A percentile compares a stretch with the other conserved stretches of the same genome.
phyloP scores from a whole-genome alignment of 2,113 vertebrate genomes.

The Blennius ocellaris region DNA sequence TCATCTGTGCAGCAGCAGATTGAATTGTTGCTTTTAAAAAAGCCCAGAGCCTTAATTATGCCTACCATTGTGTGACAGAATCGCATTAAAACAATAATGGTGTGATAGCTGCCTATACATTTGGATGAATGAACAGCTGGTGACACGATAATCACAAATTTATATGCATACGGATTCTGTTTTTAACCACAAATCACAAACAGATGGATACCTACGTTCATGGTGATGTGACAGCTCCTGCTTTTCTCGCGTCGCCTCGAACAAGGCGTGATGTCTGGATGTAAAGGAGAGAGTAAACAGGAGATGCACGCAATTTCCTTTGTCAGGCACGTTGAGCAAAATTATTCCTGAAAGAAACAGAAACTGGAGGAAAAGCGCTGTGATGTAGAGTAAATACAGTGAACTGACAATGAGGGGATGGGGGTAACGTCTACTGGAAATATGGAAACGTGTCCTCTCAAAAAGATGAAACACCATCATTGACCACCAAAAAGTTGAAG shows the following conservation, averaged over 20 bases:
- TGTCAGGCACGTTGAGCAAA: conserved; percentile 20
- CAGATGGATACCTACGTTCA: conserved; percentile 29
- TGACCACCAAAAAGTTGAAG: conserved; percentile 54
- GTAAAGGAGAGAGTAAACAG: conserved; percentile 16
- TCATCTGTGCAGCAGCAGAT: conserved; percentile 37
- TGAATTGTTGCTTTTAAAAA: conserved; percentile 58
- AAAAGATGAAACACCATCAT: conserved; percentile 46
- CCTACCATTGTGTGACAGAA: conserved; percentile 30
- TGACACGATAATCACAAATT: conserved; percentile 40
- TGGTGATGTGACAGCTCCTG: conserved; percentile 23
- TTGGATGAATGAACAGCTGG: not conserved
- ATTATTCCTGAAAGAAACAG: not conserved
- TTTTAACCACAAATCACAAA: conserved; percentile 48
- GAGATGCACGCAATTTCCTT: conserved; percentile 5
- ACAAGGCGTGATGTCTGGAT: conserved; percentile 20
- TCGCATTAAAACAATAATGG: conserved; percentile 58
- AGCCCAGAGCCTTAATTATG: conserved; percentile 57
- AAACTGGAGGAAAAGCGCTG: conserved; percentile 22
- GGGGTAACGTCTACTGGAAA: conserved; percentile 25
- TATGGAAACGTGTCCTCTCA: conserved; percentile 30
- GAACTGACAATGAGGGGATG: not conserved
- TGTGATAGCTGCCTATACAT: conserved; percentile 3
- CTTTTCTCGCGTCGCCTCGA: conserved; percentile 19
- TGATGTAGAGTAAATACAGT: conserved; percentile 21
- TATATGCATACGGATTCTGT: conserved; percentile 14